Conservation (phyloP, 2,888 invertebrate species). For the Acanthacorydalis orientalis region DNA sequence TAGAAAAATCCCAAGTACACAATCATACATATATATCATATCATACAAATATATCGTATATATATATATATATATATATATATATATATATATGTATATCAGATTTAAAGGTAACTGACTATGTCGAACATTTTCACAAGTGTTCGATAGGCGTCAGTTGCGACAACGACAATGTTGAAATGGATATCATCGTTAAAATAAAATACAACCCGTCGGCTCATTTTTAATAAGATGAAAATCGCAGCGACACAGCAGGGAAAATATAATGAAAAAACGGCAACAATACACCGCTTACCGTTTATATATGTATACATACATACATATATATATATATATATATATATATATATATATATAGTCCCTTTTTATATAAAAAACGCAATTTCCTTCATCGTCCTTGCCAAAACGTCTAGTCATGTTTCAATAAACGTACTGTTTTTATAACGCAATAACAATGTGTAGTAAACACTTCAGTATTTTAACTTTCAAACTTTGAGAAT, state of each 20-base stretch:
- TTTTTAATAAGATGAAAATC: constrained; percentile 23
- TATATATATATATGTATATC: no score
- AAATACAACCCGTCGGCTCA: constrained; percentile 11
- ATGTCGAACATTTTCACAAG: neutral
- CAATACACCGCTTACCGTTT: constrained; percentile 7
- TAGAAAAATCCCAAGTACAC: no score
- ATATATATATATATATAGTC: neutral
- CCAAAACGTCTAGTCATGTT: no score
- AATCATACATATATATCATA: no score
- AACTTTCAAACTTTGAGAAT: no score
- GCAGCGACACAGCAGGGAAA: constrained; percentile 13
- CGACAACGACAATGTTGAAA: neutral
- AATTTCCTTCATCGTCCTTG: no score
- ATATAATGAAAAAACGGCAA: constrained; percentile 20
- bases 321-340: constrained; percentile 1
- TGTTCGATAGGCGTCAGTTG: neutral
- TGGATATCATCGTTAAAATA: constrained; percentile 2
- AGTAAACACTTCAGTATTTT: no score
- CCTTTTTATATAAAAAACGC: neutral
- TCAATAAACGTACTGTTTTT: no score
- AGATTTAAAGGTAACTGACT: no score
- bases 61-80: no score
- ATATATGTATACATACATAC: neutral
- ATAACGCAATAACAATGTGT: no score
- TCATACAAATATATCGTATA: no score